Conservation (phyloP, 2,113 vertebrate genomes). For the Laticauda laticaudata region DNA sequence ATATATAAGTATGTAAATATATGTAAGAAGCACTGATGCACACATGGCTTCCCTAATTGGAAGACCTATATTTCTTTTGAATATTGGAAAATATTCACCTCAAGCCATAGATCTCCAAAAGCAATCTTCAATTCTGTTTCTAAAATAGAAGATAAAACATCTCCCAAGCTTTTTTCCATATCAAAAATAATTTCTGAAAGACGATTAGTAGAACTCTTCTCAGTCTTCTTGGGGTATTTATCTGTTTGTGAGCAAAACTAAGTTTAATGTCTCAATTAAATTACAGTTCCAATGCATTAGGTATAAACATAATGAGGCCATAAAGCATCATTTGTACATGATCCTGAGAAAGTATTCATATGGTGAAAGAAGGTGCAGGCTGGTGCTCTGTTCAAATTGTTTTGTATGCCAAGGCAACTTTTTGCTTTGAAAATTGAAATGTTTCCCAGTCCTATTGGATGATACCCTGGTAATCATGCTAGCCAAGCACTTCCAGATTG, state of each 20-base stretch:
- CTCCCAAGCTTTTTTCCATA: conserved; percentile 79
- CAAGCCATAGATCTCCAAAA: conserved; percentile 83
- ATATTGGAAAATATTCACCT: conserved; percentile 71
- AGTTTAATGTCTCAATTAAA: conserved; percentile 23
- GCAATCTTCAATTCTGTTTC: conserved; percentile 89
- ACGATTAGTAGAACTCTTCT: conserved; percentile 8
- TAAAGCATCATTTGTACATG: neutral
- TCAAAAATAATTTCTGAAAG: conserved; percentile 68
- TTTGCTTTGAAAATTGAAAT: neutral
- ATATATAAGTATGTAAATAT: neutral
- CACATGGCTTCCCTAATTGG: neutral
- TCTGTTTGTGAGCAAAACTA: conserved; percentile 54
- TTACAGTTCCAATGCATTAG: neutral
- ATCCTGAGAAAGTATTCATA: neutral
- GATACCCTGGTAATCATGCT: neutral
- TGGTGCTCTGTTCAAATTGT: neutral
- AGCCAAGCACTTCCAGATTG: neutral
- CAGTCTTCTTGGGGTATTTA: conserved; percentile 18
- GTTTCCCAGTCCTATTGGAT: neutral
- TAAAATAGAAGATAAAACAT: conserved; percentile 83
- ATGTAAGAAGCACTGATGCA: neutral
- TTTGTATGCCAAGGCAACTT: neutral
- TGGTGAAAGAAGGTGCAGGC: neutral
- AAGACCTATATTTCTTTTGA: neutral
- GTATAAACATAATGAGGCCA: neutral